Evolutionary conservation across 2,888 invertebrate species (phyloP), one percentile per base, ranked within the genome.

Genomic region (Polyommatus icarus): DNA sequence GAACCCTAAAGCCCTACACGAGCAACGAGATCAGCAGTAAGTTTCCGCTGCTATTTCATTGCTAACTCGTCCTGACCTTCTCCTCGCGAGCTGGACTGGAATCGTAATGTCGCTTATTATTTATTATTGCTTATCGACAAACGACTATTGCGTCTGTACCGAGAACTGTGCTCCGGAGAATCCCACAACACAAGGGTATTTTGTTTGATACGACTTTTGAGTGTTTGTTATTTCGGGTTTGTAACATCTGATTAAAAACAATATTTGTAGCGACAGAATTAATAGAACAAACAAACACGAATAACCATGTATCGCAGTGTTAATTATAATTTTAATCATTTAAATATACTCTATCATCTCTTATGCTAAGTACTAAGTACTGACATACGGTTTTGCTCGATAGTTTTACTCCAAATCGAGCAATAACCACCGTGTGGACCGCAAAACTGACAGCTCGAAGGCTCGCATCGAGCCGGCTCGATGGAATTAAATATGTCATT

Each of bases 51-150:
- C 61, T 61, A 61, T 61, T 24, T 61, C 67, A 67, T 67, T 32
- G 67, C 67, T 32, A 32, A 67, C 29, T 18, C 67, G 67, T 67
- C 29, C 67, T 67, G 67, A 67, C 67, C 67, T 67, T 67, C 32
- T 67, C 67, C 67, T 67, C 12, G 29, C 67, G 29, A 61, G 61
- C 61, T 61, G 61, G 61, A 15, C 29, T 67, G 29, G 67, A 67
- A 67, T 67, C 15, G 67, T 67, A 67, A 67, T 67, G 61, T 61
- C 12, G 8, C 29, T n/a, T 20, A 59, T 59, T 59, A 20, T 59
- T 59, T 67, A 32, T 67, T 67, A 67, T 32, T 32, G 67, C 29
- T 12, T 67, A 67, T 67, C 67, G 67, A 67, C 29, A 67, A 67
- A 67, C 67, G 29, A 67, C 67, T 32, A 32, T 32, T 67, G 29